Evolutionary conservation across 1,140 invertebrate species (phyloP).

Genomic region (Telenomus remus): DNA sequence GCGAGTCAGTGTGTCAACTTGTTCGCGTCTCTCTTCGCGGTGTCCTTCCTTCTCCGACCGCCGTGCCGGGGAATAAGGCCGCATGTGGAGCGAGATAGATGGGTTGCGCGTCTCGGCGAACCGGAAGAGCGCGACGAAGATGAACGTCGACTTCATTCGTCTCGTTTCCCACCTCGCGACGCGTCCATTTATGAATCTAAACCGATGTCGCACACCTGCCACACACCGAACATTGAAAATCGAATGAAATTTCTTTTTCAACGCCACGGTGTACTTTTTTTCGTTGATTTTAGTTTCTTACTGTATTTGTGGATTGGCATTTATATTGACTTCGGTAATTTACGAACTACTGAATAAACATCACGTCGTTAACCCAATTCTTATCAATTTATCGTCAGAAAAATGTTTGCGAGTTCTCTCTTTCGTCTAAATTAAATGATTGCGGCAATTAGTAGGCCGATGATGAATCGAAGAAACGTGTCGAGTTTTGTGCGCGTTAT

Average conservation of each 20-base stretch:
- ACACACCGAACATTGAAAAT: constrained; percentile 28
- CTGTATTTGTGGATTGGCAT: constrained; percentile 8
- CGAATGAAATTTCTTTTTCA: constrained; percentile 50
- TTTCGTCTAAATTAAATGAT: constrained; percentile 26
- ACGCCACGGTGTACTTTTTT: constrained; percentile 7
- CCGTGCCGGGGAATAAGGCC: constrained; percentile 70
- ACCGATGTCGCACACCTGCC: constrained; percentile 50
- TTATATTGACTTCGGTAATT: constrained; percentile 34
- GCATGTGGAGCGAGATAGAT: constrained; percentile 60
- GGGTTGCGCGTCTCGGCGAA: constrained; percentile 14
- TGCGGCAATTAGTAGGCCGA: neutral
- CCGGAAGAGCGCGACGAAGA: constrained; percentile 42
- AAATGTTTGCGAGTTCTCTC: constrained; percentile 5
- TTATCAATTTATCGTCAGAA: constrained; percentile 33
- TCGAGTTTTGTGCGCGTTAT: neutral
- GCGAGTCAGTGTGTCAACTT: constrained; percentile 76
- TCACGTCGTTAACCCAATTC: constrained; percentile 34
- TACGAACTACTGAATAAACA: constrained; percentile 39
- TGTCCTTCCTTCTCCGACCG: constrained; percentile 63
- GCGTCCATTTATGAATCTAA: constrained; percentile 50
- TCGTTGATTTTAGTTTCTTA: too few relatives aligned
- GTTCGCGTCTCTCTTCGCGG: constrained; percentile 67
- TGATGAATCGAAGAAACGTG: neutral
- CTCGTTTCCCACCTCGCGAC: constrained; percentile 15
- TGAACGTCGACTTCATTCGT: constrained; percentile 41